Evolutionary conservation across 2,113 vertebrate genomes (phyloP).

Genomic region (Danionella cerebrum): DNA sequence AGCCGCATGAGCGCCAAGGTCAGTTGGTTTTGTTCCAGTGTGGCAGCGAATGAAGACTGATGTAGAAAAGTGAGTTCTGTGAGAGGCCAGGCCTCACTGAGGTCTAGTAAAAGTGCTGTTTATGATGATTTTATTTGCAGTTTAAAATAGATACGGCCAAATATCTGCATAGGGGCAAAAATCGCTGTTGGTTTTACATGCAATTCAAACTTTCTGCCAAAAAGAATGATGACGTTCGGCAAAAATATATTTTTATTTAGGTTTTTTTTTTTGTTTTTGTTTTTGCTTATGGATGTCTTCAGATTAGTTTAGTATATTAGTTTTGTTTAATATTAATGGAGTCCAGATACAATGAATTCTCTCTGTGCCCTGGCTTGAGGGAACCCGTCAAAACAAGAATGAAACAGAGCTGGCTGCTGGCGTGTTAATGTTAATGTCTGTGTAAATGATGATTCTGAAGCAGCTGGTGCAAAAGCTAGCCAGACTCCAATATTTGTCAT

Average conservation of each 20-base stretch:
- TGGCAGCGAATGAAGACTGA: constrained; percentile 1
- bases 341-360: constrained; percentile 55
- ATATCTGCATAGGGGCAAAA: no score
- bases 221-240: no score
- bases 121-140: no score
- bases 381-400: constrained; percentile 21
- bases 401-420: constrained; percentile 46
- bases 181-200: no score
- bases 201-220: no score
- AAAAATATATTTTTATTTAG: no score
- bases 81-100: neutral
- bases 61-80: neutral
- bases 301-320: constrained; percentile 71
- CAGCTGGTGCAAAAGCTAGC: constrained; percentile 38
- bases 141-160: no score
- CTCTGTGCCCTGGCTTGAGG: constrained; percentile 47
- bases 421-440: constrained; percentile 45
- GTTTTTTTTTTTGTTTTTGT: constrained; percentile 47
- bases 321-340: constrained; percentile 66
- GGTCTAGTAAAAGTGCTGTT: neutral
- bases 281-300: constrained; percentile 53
- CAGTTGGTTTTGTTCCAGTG: constrained; percentile 5
- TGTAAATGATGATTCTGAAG: constrained; percentile 58
- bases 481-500: constrained; percentile 48
- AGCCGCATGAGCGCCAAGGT: neutral